Percentiles rank a stretch among this genome's conserved stretches.
These are phyloP conservation scores for Phthorimaea operculella DNA, from an alignment of 1,140 invertebrate genomes.

Conservation along the genomic window DNA sequence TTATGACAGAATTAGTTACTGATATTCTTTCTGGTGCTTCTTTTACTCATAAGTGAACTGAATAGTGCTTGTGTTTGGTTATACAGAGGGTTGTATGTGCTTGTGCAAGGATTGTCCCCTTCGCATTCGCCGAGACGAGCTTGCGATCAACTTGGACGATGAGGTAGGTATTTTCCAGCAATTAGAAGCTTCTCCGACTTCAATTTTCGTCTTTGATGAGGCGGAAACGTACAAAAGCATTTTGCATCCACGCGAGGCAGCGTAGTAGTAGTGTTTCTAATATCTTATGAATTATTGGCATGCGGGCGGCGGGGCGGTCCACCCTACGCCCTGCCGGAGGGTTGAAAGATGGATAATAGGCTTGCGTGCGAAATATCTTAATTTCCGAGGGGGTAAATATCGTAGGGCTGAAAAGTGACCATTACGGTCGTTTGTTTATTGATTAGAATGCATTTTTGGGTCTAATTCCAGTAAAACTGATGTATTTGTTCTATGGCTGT, in stretches of 20 bases:
- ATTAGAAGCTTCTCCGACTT: neutral
- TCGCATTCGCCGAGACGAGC: conserved; percentile 22
- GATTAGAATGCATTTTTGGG: too few species aligned
- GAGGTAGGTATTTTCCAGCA: conserved; percentile 22
- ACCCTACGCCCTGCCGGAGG: neutral
- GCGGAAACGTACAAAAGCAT: neutral
- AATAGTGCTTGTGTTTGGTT: conserved; percentile 42
- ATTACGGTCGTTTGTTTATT: too few species aligned
- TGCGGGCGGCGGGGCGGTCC: neutral
- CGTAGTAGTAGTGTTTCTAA: too few species aligned
- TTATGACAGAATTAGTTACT: conserved; percentile 49
- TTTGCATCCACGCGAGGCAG: too few species aligned
- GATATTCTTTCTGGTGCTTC: conserved; percentile 30
- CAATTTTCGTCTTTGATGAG: neutral
- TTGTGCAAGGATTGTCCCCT: conserved; percentile 53
- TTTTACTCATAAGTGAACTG: conserved; percentile 30
- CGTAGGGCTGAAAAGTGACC: too few species aligned
- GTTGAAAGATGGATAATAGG: neutral
- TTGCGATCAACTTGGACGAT: conserved; percentile 14
- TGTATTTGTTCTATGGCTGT: too few species aligned
- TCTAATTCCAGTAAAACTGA: too few species aligned
- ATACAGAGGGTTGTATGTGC: conserved; percentile 45
- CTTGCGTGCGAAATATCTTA: conserved; percentile 1
- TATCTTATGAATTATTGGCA: neutral
- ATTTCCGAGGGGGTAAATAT: neutral